These are phyloP conservation scores for Anagyrus pseudococci DNA, from an alignment of 2,888 invertebrate species.

Conservation along the genomic window DNA sequence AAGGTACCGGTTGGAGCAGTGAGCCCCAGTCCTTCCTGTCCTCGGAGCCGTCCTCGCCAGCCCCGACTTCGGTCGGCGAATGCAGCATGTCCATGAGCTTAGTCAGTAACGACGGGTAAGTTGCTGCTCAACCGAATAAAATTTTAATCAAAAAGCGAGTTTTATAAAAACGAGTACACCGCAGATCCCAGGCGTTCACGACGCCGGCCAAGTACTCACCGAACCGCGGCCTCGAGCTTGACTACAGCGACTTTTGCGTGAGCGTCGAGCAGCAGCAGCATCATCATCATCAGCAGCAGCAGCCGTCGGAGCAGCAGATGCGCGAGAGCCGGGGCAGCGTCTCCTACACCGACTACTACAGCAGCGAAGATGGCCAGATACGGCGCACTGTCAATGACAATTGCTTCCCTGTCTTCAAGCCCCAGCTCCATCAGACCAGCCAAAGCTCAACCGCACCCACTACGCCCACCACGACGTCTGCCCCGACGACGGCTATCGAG, in stretches of 20 bases:
- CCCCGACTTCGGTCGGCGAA: slow-evolving; percentile 64
- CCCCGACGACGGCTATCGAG: no score
- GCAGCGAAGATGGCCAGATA: slow-evolving; percentile 59
- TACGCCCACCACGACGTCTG: no score
- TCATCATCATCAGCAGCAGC: slow-evolving; percentile 29
- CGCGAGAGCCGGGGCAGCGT: slow-evolving; percentile 58
- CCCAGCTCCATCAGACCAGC: no score
- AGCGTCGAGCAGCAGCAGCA: slow-evolving; percentile 51
- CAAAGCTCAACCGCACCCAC: no score
- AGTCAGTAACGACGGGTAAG: slow-evolving; percentile 70
- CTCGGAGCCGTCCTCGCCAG: slow-evolving; percentile 84
- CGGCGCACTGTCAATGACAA: slow-evolving; percentile 46
- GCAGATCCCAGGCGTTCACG: slow-evolving; percentile 48
- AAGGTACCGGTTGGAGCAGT: slow-evolving; percentile 74
- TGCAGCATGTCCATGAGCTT: slow-evolving; percentile 71
- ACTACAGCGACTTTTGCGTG: slow-evolving; percentile 61
- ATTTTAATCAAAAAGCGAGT: not conserved
- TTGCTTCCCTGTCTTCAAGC: slow-evolving; percentile 34
- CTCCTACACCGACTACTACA: slow-evolving; percentile 60
- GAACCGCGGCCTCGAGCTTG: slow-evolving; percentile 65
- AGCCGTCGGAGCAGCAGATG: slow-evolving; percentile 51
- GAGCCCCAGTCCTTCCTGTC: slow-evolving; percentile 84
- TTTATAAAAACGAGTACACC: slow-evolving; percentile 1
- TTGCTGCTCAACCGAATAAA: not conserved
- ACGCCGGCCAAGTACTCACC: slow-evolving; percentile 66